phyloP scores from a whole-genome alignment of 2,113 vertebrate species.

The Sturnus vulgaris region DNA sequence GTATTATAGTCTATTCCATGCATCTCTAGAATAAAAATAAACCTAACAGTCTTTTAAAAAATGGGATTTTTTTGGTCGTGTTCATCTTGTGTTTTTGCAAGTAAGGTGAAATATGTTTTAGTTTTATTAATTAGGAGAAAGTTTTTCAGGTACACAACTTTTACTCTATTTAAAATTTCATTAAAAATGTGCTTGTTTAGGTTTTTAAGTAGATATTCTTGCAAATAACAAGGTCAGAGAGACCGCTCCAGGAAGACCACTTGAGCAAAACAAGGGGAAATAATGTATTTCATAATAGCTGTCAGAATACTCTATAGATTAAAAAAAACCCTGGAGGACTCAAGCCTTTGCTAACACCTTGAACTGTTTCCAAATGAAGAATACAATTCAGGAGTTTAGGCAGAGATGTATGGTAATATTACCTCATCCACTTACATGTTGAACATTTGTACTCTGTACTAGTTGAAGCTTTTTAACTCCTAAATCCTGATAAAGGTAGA shows the following conservation, averaged over 20 bases:
- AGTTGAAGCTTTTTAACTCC: not conserved
- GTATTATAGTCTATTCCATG: not conserved
- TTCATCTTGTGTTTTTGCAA: not conserved
- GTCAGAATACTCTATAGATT: not conserved
- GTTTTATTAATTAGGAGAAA: not conserved
- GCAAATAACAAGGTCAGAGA: not conserved
- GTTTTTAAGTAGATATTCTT: not conserved
- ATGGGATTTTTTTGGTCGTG: fast-evolving
- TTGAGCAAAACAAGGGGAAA: not conserved
- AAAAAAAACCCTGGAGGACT: not conserved
- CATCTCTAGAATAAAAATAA: not conserved
- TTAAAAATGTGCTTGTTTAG: not conserved
- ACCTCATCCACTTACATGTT: not conserved
- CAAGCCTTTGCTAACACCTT: not conserved
- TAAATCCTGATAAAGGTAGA: not conserved
- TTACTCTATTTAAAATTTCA: not conserved
- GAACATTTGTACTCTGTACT: not conserved
- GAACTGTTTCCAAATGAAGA: not conserved
- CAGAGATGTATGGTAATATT: not conserved
- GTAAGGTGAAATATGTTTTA: not conserved
- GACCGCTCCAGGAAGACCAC: not conserved
- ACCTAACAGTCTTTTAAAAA: not conserved
- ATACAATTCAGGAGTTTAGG: not conserved
- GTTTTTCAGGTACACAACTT: not conserved
- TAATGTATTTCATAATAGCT: not conserved